Conservation (phyloP, 2,888 invertebrate genomes). For the Loripinus fragilis region DNA sequence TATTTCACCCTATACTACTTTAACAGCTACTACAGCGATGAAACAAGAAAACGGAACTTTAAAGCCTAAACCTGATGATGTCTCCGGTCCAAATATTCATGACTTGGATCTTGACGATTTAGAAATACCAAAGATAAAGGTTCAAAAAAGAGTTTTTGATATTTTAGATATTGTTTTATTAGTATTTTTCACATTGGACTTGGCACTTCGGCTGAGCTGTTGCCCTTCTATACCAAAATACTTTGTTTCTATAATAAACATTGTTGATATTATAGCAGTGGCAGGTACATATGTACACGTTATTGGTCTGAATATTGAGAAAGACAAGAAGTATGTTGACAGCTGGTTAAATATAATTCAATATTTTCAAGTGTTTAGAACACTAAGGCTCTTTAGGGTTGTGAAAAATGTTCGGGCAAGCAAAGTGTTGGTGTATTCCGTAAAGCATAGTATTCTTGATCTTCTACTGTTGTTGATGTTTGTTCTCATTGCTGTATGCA, state of each 20-base stretch:
- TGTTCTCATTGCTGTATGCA: conserved; percentile 49
- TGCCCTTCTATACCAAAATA: conserved; percentile 47
- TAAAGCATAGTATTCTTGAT: conserved; percentile 51
- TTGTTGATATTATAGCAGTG: conserved; percentile 50
- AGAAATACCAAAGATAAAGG: background rate
- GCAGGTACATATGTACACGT: conserved; percentile 37
- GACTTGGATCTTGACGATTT: background rate
- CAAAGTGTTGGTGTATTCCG: conserved; percentile 47
- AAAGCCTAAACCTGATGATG: background rate
- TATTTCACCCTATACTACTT: background rate
- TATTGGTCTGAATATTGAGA: conserved; percentile 16
- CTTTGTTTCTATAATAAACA: conserved; percentile 43
- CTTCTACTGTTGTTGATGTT: conserved; percentile 39
- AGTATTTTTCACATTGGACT: conserved; percentile 52
- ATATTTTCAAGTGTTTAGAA: conserved; percentile 54
- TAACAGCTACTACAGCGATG: background rate
- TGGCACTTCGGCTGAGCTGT: conserved; percentile 39
- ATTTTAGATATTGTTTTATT: conserved; percentile 31
- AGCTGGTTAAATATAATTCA: conserved; percentile 43
- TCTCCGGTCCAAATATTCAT: background rate
- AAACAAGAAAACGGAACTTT: no score
- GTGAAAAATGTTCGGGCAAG: conserved; percentile 51
- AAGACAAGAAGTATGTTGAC: conserved; percentile 37
- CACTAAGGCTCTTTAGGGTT: conserved; percentile 53
- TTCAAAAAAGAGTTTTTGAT: conserved; percentile 25